Evolutionary conservation across 2,888 invertebrate species (phyloP), one percentile per base, ranked within the genome.

Genomic region (Ernsta delagoae): DNA sequence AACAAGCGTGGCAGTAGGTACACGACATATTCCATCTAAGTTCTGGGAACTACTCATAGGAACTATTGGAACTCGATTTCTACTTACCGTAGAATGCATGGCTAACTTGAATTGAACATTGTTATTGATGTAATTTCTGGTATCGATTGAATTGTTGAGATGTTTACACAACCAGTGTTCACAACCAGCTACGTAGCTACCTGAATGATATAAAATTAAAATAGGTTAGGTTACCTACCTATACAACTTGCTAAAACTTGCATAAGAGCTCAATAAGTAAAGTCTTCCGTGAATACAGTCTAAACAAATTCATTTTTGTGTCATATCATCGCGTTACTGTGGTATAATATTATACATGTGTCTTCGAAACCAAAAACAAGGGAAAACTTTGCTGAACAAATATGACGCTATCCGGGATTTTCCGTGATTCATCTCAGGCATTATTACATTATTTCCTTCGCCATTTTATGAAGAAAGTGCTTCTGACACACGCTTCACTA

Each of bases 21-120:
- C 57, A 63, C 41, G 50, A 43, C 63, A 68, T 68, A 69, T 59
- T 63, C 63, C 63, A 63, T 69, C 69, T 59, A 69, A 69, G 69
- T 69, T 63, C 48, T 24, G 3, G n/a, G 53, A 60, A 63, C 61
- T 11, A 61, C 63, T 69, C 57, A 65, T 59, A 53, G 62, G 53
- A 69, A 69, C 68, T 68, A 65, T 59, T 41, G 59, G 59, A 69
- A 69, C 68, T 68, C 62, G 31, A 68, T 68, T 68, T 34, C 68
- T 48, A 62, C 48, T 9, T 1, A 5, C 36, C 48, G 12, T 63
- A 16, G 59, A 43, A 59, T 43, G 63, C 34, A 43, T 69, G 59
- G 31, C 50, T 16, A 60, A 57, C 57, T 67, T 67, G 54, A 56
- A 69, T 63, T 57, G 62, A 50, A 41, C 6, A 56, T 45, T 56